phyloP scores from a whole-genome alignment of 2,888 invertebrate genomes.

The Cyclophora punctaria region DNA sequence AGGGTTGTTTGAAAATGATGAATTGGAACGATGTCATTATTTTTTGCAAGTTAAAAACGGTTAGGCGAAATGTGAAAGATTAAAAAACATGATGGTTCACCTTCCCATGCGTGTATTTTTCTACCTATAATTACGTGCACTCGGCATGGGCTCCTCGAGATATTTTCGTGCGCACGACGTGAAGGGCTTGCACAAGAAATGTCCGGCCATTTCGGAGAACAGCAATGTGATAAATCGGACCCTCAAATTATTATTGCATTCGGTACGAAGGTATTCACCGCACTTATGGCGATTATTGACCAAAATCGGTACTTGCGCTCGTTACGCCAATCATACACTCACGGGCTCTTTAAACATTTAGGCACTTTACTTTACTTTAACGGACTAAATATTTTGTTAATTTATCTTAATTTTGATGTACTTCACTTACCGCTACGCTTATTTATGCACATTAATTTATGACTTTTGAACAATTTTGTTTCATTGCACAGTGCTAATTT shows the following conservation, averaged over 20 bases:
- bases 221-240: constrained; percentile 71
- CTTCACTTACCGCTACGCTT: too few species aligned
- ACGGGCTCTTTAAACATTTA: constrained; percentile 4
- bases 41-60: constrained; percentile 58
- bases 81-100: constrained; percentile 41
- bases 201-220: constrained; percentile 69
- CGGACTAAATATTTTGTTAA: too few species aligned
- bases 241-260: constrained; percentile 73
- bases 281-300: constrained; percentile 69
- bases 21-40: constrained; percentile 36
- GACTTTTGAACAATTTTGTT: too few species aligned
- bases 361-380: too few species aligned
- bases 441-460: too few species aligned
- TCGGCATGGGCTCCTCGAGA: constrained; percentile 60
- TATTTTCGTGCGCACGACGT: constrained; percentile 70
- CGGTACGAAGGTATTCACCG: constrained; percentile 65
- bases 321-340: constrained; percentile 63
- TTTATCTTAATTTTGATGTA: too few species aligned
- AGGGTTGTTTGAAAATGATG: constrained; percentile 47
- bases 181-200: constrained; percentile 69
- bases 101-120: constrained; percentile 68
- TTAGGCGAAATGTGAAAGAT: constrained; percentile 46
- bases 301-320: constrained; percentile 67
- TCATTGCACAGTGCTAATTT: too few species aligned
- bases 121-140: constrained; percentile 67